Evolutionary conservation across 1,140 invertebrate genomes (phyloP).

Genomic region (Stegodyphus mimosarum): DNA sequence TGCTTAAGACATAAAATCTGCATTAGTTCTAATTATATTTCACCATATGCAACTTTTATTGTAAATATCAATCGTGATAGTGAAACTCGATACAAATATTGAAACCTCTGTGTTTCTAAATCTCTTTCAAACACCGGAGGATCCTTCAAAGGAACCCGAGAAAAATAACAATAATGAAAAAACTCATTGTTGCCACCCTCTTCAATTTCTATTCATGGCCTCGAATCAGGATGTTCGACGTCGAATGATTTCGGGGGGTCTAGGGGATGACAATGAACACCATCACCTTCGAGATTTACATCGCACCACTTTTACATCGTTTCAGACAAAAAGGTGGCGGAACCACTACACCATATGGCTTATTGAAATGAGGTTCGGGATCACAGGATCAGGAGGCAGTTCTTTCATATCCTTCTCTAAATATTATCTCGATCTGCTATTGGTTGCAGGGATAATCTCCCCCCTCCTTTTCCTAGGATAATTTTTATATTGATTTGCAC

Average conservation of each 20-base stretch:
- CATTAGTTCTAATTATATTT: too few species aligned
- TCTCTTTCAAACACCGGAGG: too few species aligned
- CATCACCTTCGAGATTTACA: neutral
- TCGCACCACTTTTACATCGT: conserved; percentile 11
- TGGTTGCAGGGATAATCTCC: conserved; percentile 18
- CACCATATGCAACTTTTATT: too few species aligned
- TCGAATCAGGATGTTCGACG: neutral
- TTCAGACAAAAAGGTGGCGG: conserved; percentile 18
- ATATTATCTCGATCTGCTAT: conserved; percentile 43
- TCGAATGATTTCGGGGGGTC: neutral
- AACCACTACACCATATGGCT: neutral
- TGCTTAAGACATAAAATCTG: too few species aligned
- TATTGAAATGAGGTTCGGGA: conserved; percentile 8
- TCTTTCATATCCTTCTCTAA: conserved; percentile 18
- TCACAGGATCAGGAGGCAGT: neutral
- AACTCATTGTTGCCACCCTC: too few species aligned
- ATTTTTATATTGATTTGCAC: neutral
- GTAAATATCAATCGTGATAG: too few species aligned
- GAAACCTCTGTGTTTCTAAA: too few species aligned
- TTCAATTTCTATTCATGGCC: neutral
- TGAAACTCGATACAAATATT: too few species aligned
- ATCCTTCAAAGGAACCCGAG: too few species aligned
- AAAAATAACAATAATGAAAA: too few species aligned
- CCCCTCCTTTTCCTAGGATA: neutral
- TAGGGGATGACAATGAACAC: neutral